These are phyloP conservation scores for Labia minor DNA, from an alignment of 2,888 invertebrate genomes.

Conservation along the genomic window DNA sequence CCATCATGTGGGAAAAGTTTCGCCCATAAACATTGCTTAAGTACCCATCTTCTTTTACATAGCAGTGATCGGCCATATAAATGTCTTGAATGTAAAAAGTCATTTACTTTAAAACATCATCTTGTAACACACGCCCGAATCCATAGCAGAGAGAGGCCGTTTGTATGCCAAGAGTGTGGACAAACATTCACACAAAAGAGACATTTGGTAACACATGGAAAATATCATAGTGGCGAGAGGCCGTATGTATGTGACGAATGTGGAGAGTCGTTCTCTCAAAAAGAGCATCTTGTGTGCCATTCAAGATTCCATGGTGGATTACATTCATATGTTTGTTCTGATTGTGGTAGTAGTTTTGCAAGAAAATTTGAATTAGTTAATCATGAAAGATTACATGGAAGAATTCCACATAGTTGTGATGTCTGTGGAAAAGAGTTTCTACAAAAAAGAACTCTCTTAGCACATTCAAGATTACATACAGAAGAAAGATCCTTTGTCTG, in stretches of 20 bases:
- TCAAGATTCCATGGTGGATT: slow-evolving; percentile 89
- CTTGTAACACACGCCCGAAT: slow-evolving; percentile 68
- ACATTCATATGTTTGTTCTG: slow-evolving; percentile 86
- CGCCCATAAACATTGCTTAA: slow-evolving; percentile 71
- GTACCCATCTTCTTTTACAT: slow-evolving; percentile 69
- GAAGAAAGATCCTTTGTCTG: slow-evolving; percentile 59
- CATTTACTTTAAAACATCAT: slow-evolving; percentile 75
- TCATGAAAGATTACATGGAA: slow-evolving; percentile 69
- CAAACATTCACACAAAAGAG: slow-evolving; percentile 70
- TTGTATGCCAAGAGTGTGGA: slow-evolving; percentile 72
- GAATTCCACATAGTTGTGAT: slow-evolving; percentile 69
- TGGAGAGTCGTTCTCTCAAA: slow-evolving; percentile 82
- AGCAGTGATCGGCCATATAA: slow-evolving; percentile 72
- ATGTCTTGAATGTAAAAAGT: slow-evolving; percentile 76
- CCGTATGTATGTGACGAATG: slow-evolving; percentile 80
- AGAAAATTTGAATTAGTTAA: slow-evolving; percentile 77
- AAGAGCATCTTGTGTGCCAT: slow-evolving; percentile 84
- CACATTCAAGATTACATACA: slow-evolving; percentile 61
- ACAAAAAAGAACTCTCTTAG: slow-evolving; percentile 67
- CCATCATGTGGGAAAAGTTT: slow-evolving; percentile 70
- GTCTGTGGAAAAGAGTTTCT: slow-evolving; percentile 76
- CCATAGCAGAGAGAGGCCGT: slow-evolving; percentile 69
- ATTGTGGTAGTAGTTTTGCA: slow-evolving; percentile 77
- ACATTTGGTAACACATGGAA: slow-evolving; percentile 72
- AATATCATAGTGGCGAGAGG: slow-evolving; percentile 75